A percentile compares a stretch with the other conserved stretches of the same genome.
Conservation (phyloP, 30 jellyfish, hydroid and myxozoan species). For the Clytia hemisphaerica region DNA sequence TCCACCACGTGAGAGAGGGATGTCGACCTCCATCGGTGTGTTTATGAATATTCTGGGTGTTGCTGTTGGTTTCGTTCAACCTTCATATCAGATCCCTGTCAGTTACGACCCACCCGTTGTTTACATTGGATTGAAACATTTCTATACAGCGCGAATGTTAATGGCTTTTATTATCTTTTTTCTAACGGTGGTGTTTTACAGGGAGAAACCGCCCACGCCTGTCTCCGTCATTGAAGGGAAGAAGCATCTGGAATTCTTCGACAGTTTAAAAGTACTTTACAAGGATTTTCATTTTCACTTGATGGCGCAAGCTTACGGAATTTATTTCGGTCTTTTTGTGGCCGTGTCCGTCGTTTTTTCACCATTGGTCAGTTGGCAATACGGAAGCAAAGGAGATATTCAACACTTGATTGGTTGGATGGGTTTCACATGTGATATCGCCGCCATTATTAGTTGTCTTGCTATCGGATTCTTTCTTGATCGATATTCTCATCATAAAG, state of each 20-base stretch:
- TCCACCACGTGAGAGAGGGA: constrained; percentile 64
- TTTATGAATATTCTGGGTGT: constrained; percentile 57
- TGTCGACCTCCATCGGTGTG: constrained; percentile 62
- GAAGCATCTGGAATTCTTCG: constrained; percentile 1
- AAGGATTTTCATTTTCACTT: constrained; percentile 31
- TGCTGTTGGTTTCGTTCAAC: constrained; percentile 59
- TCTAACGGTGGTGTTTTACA: constrained; percentile 32
- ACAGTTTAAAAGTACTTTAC: constrained; percentile 23
- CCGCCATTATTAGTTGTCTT: constrained; percentile 45
- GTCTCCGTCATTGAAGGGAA: constrained; percentile 32
- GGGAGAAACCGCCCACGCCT: constrained; percentile 51
- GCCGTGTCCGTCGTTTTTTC: constrained; percentile 38
- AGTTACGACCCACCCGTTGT: constrained; percentile 11
- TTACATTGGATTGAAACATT: constrained; percentile 29
- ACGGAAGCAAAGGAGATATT: constrained; percentile 26
- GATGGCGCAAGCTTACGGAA: constrained; percentile 54
- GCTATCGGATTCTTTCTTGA: constrained; percentile 54
- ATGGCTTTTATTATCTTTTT: constrained; percentile 30
- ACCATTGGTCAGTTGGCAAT: constrained; percentile 44
- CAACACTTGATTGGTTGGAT: constrained; percentile 44
- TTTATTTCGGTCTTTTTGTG: constrained; percentile 35
- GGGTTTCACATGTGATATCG: constrained; percentile 50
- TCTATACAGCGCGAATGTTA: constrained; percentile 36
- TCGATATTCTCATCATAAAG: constrained; percentile 33
- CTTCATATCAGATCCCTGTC: constrained; percentile 42